Evolutionary conservation across 2,888 invertebrate species (phyloP), one percentile per base, ranked within the genome.

Genomic region (Cheilosia vulpina): DNA sequence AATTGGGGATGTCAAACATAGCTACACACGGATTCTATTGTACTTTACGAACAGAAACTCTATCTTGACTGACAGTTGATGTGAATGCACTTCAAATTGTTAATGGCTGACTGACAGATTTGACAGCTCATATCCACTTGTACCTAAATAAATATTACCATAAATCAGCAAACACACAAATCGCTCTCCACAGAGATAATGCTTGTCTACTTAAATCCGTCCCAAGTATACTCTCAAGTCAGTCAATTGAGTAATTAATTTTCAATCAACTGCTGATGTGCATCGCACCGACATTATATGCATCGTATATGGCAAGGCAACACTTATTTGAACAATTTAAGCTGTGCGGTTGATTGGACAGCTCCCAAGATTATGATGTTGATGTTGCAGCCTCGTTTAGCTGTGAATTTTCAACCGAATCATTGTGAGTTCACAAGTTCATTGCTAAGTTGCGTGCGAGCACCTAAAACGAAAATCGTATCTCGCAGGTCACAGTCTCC

Each of bases 391-490:
- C 15, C 24, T 47, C 34, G 55, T 53, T 63, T 83, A 53, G 65
- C 73, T 57, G 66, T 68, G 55, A 53, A n/a, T 71, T 57, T 78
- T 63, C 50, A 43, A n/a, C 27, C 34, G 57, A 60, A 45, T 72
- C 66, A 72, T 57, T 78, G 68, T 63, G 45, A 43, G 83, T 71
- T 83, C 83, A 78, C 83, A 83, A 83, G 83, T 83, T 83, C 83
- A 83, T 69, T 83, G 83, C 63, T 83, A 68, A 60, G 41, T 50
- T 38, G 45, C 31, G 15, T 53, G 38, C 38, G 13, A 13, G 13
- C 11, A 66, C 65, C 68, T 17, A 47, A 24, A 43, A 24, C 17
- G 60, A 15, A 60, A 24, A 60, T 27, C 5, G 27, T 21, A 34
- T 52, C 38, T 65, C 9, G 17, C 52, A 31, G 9, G 24, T 65